These are phyloP conservation scores for Epirrhoe alternata DNA, from an alignment of 2,888 invertebrate species.

Conservation along the genomic window DNA sequence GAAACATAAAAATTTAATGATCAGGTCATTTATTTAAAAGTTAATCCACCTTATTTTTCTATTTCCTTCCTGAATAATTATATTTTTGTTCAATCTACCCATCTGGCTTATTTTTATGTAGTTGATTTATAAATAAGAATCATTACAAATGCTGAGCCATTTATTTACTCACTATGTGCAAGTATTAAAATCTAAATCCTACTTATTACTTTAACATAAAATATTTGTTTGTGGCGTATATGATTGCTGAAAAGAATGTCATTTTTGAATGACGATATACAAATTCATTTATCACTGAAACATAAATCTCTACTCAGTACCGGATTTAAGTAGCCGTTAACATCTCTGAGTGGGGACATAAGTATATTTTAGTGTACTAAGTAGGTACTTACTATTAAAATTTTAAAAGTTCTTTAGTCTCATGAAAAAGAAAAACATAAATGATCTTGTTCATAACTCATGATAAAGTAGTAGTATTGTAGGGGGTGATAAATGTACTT, in stretches of 20 bases:
- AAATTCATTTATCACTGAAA: too few relatives aligned
- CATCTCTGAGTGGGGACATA: too few relatives aligned
- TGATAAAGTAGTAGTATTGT: too few relatives aligned
- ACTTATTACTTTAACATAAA: background rate
- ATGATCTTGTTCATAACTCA: too few relatives aligned
- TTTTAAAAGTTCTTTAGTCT: too few relatives aligned
- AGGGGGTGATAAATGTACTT: too few relatives aligned
- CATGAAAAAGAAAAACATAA: too few relatives aligned
- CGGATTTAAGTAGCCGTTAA: too few relatives aligned
- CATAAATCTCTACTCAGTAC: too few relatives aligned
- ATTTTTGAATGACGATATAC: background rate
- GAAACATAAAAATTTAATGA: background rate
- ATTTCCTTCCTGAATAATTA: constrained; percentile 9
- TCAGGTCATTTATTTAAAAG: background rate
- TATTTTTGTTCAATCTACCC: constrained; percentile 1
- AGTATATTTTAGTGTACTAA: too few relatives aligned
- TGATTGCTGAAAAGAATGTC: background rate
- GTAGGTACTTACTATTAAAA: too few relatives aligned
- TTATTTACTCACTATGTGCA: background rate
- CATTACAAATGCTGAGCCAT: background rate
- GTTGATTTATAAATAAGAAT: background rate
- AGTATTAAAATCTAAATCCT: background rate
- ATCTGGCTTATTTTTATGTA: background rate
- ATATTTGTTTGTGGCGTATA: background rate
- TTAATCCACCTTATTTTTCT: background rate